Percentiles rank a stretch among this genome's conserved stretches.
phyloP scores from a whole-genome alignment of 2,797 vertebrate species.

The Hylomyscus alleni region DNA sequence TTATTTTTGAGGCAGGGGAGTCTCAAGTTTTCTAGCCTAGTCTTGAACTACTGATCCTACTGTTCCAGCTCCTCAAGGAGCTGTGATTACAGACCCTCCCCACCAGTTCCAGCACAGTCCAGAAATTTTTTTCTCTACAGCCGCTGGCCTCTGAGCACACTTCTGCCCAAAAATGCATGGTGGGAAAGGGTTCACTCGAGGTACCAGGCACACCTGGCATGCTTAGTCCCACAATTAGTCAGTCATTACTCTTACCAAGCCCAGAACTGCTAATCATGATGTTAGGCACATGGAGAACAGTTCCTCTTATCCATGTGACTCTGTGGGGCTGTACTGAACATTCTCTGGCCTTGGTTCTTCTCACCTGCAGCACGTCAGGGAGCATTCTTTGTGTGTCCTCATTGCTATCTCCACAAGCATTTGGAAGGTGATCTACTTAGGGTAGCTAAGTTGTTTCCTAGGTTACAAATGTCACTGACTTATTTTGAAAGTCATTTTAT shows the following conservation, averaged over 20 bases:
- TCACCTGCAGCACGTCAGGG: not conserved
- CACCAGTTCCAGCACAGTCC: not conserved
- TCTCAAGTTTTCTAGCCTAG: not conserved
- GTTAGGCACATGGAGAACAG: not conserved
- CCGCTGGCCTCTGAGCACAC: not conserved
- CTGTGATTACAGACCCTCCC: not conserved
- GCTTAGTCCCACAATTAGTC: no score
- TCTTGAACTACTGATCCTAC: not conserved
- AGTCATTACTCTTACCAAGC: not conserved
- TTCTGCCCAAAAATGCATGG: not conserved
- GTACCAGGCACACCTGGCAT: not conserved
- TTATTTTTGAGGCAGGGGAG: not conserved
- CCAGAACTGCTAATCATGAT: rapidly evolving
- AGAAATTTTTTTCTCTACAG: not conserved
- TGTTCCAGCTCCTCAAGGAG: not conserved
- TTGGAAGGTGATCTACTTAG: not conserved
- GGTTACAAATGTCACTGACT: not conserved
- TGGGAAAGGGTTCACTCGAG: not conserved
- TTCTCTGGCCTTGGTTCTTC: not conserved
- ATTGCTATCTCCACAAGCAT: not conserved
- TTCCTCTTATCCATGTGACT: not conserved
- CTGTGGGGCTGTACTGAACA: rapidly evolving
- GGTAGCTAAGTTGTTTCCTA: not conserved
- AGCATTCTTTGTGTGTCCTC: not conserved
- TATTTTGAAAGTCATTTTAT: constrained; percentile 22